A percentile compares a stretch with the other conserved stretches of the same genome.
Conservation (phyloP, 2,113 vertebrate species). For the Chionodraco myersi region DNA sequence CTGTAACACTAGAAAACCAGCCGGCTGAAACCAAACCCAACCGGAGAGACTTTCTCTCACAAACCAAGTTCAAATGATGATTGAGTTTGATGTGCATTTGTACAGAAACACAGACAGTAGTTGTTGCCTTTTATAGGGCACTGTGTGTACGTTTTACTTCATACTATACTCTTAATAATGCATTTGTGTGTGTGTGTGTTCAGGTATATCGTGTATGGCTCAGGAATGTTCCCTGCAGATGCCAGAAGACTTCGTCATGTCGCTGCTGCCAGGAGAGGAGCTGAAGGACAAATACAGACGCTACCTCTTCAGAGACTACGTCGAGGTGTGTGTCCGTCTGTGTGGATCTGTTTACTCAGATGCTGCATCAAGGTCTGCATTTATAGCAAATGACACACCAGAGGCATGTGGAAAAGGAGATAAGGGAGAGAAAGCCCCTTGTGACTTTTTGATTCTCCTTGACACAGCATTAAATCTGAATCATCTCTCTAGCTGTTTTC, state of each 20-base stretch:
- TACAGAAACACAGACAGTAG: neutral
- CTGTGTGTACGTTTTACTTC: no score
- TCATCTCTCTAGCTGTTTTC: neutral
- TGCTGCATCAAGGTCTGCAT: neutral
- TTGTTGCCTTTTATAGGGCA: neutral
- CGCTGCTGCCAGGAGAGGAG: constrained; percentile 94
- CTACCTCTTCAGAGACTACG: constrained; percentile 99
- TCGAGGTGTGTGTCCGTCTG: constrained; percentile 85
- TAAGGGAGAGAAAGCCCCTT: neutral
- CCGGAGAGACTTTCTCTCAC: neutral
- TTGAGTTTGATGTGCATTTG: neutral
- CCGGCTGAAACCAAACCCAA: neutral
- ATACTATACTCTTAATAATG: neutral
- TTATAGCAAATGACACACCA: neutral
- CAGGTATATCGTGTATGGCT: constrained; percentile 98
- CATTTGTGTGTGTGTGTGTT: constrained; percentile 47
- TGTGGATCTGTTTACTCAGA: constrained; percentile 13
- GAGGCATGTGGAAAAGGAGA: constrained; percentile 6
- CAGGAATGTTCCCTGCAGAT: constrained; percentile 96
- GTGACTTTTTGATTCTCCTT: constrained; percentile 6
- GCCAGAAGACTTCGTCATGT: constrained; percentile 98
- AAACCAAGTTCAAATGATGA: neutral
- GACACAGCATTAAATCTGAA: neutral
- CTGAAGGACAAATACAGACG: constrained; percentile 99
- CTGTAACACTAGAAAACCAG: constrained; percentile 35